Evolutionary conservation across 1,140 invertebrate species (phyloP).

Genomic region (Drosophila elegans): DNA sequence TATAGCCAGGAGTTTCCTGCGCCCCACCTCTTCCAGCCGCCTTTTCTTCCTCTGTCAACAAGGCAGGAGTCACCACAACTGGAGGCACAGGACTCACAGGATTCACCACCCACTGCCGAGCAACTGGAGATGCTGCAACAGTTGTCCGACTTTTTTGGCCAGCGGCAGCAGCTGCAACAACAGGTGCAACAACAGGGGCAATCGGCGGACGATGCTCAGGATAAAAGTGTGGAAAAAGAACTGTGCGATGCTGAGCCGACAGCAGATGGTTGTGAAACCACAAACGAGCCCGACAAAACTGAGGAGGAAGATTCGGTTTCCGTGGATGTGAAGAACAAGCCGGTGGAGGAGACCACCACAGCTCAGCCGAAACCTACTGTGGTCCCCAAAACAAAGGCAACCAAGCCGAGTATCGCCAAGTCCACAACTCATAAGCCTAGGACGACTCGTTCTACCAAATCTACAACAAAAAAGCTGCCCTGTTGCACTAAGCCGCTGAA

Average conservation of each 20-base stretch:
- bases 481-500: slow-evolving; percentile 39
- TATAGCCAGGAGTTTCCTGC: slow-evolving; percentile 6
- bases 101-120: slow-evolving; percentile 8
- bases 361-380: neutral
- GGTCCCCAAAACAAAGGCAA: slow-evolving; percentile 5
- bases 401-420: neutral
- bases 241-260: neutral
- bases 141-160: slow-evolving; percentile 37
- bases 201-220: too few relatives aligned
- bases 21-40: slow-evolving; percentile 9
- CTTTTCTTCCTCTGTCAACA: slow-evolving; percentile 1
- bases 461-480: slow-evolving; percentile 22
- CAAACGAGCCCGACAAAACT: slow-evolving; percentile 1
- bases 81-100: neutral
- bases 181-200: slow-evolving; percentile 2
- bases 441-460: slow-evolving; percentile 3
- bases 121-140: slow-evolving; percentile 56
- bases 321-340: slow-evolving; percentile 19
- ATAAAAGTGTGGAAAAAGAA: neutral
- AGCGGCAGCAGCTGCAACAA: slow-evolving; percentile 10
- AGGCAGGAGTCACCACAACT: neutral
- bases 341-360: neutral
- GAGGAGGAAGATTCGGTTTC: slow-evolving; percentile 11
- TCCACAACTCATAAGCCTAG: neutral
- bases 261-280: neutral